Percentiles rank a stretch among this genome's conserved stretches.
phyloP scores from a whole-genome alignment of 2,113 vertebrate species.

The Vireo altiloquus region DNA sequence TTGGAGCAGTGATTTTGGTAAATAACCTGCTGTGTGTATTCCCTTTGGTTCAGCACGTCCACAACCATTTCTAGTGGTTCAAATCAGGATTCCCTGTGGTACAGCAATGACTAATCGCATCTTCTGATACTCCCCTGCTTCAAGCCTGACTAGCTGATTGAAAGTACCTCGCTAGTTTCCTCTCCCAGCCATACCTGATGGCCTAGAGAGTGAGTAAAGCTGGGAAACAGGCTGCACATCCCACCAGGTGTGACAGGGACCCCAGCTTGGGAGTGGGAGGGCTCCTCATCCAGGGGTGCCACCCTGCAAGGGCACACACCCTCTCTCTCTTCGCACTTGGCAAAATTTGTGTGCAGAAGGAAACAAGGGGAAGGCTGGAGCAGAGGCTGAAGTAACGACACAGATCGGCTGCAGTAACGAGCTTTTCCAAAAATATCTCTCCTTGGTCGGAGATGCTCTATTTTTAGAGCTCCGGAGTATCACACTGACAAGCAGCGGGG shows the following conservation, averaged over 20 bases:
- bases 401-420: not conserved
- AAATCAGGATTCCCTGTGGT: not conserved
- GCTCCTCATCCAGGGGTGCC: fast-evolving
- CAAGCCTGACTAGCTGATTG: not conserved
- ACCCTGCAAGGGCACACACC: not conserved
- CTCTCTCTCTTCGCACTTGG: not conserved
- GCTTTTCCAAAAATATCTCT: constrained; percentile 17
- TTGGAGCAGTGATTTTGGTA: not conserved
- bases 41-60: not conserved
- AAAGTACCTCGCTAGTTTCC: not conserved
- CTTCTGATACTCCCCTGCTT: not conserved
- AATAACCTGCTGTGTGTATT: not conserved
- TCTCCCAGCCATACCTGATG: fast-evolving
- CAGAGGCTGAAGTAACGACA: not conserved
- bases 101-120: not conserved
- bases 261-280: not conserved
- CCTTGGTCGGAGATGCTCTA: not conserved
- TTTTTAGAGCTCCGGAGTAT: not conserved
- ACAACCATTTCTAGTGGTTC: not conserved
- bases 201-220: not conserved
- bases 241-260: fast-evolving
- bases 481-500: not conserved
- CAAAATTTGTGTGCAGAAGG: not conserved
- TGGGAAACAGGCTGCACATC: fast-evolving
- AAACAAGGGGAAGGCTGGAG: not conserved